Conservation (phyloP, 2,797 vertebrate species). For the Danio tinwini region DNA sequence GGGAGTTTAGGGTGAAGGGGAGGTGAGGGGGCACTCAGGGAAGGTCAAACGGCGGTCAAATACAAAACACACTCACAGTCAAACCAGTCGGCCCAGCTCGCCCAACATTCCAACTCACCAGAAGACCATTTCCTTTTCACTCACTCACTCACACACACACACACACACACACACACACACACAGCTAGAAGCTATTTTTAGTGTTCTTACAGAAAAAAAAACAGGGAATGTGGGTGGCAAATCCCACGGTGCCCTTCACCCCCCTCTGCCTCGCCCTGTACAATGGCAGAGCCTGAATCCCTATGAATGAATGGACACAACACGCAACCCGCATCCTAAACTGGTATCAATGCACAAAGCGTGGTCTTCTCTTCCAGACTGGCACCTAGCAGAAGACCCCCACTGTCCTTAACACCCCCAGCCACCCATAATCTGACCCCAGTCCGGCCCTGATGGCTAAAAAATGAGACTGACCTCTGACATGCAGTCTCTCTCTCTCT, state of each 20-base stretch:
- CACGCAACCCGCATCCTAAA: conserved; percentile 13
- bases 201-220: conserved; percentile 53
- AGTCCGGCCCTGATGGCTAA: conserved; percentile 48
- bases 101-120: conserved; percentile 53
- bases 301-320: conserved; percentile 49
- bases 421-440: conserved; percentile 56
- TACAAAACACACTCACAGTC: conserved; percentile 73
- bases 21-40: conserved; percentile 62
- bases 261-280: conserved; percentile 15
- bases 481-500: conserved; percentile 14
- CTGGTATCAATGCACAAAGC: conserved; percentile 57
- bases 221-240: conserved; percentile 46
- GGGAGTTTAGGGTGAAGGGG: conserved; percentile 63
- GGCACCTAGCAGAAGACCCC: conserved; percentile 55
- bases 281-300: conserved; percentile 25
- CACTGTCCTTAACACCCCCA: conserved; percentile 56
- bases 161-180: conserved; percentile 37
- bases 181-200: conserved; percentile 52
- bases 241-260: not conserved
- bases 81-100: conserved; percentile 46
- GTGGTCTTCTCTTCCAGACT: conserved; percentile 38
- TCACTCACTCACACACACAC: no score
- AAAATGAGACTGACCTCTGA: conserved; percentile 57
- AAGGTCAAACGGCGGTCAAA: conserved; percentile 85
- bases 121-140: conserved; percentile 57